Evolutionary conservation across 2,797 vertebrate species (phyloP).

Genomic region (Melanotaenia trifasciata): DNA sequence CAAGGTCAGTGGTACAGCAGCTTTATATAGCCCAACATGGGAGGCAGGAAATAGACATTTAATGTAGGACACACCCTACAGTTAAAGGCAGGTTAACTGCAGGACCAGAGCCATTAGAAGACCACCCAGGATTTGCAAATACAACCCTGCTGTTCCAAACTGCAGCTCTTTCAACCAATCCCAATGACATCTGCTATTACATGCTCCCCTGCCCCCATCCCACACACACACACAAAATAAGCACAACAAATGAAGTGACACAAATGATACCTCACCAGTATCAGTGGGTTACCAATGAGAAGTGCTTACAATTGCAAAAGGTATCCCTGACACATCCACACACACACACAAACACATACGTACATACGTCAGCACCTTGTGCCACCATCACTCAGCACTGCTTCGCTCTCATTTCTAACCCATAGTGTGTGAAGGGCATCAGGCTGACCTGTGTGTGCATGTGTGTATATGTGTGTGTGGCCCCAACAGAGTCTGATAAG

Average conservation of each 20-base stretch:
- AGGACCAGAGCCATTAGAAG: constrained; percentile 82
- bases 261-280: constrained; percentile 78
- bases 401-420: constrained; percentile 76
- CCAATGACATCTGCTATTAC: constrained; percentile 80
- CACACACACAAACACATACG: constrained; percentile 69
- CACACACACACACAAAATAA: constrained; percentile 47
- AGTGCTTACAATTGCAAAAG: constrained; percentile 81
- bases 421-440: constrained; percentile 82
- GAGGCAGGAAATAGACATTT: constrained; percentile 85
- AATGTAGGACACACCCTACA: constrained; percentile 85
- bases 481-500: constrained; percentile 82
- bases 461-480: constrained; percentile 58
- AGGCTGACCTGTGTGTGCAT: constrained; percentile 72
- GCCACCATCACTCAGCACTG: constrained; percentile 81
- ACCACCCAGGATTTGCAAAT: constrained; percentile 84
- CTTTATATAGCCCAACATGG: constrained; percentile 83
- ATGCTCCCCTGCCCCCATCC: constrained; percentile 70
- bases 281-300: constrained; percentile 74
- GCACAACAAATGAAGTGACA: constrained; percentile 80
- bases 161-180: constrained; percentile 75
- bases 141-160: constrained; percentile 77
- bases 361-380: constrained; percentile 79
- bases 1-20: constrained; percentile 84
- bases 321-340: constrained; percentile 70
- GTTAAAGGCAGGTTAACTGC: constrained; percentile 85